Conservation (phyloP, 2,888 invertebrate genomes). For the Pecten maximus region DNA sequence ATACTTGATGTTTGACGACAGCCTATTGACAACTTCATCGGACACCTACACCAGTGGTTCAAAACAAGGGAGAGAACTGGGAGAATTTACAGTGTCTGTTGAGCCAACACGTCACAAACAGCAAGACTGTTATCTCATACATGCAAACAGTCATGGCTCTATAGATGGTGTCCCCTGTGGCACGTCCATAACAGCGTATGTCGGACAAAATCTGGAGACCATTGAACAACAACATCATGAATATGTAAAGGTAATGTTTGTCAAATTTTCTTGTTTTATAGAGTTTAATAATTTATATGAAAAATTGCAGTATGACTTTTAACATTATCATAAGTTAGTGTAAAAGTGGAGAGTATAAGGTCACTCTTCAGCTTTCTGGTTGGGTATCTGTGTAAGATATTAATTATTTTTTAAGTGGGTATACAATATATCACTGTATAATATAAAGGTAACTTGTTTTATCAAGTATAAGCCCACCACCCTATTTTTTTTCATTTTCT, state of each 20-base stretch:
- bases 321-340: too few species aligned
- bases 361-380: too few species aligned
- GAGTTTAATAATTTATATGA: too few species aligned
- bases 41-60: constrained; percentile 65
- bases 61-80: constrained; percentile 77
- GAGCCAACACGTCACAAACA: constrained; percentile 74
- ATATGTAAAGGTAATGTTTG: constrained; percentile 80
- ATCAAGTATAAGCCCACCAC: too few species aligned
- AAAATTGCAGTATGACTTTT: too few species aligned
- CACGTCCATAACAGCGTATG: constrained; percentile 81
- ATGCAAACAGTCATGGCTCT: constrained; percentile 82
- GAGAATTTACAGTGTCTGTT: constrained; percentile 80
- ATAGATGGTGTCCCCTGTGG: constrained; percentile 82
- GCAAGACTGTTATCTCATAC: constrained; percentile 79
- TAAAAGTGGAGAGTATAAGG: too few species aligned
- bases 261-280: too few species aligned
- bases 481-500: too few species aligned
- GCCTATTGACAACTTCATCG: constrained; percentile 77
- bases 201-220: constrained; percentile 79
- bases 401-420: too few species aligned
- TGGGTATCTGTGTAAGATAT: too few species aligned
- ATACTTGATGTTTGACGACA: constrained; percentile 80
- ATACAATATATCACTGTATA: too few species aligned
- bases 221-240: constrained; percentile 83
- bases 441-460: too few species aligned